Base-by-base conservation (phyloP, 2,797 vertebrate genomes). In the Bryconaethiops microstoma region DNA sequence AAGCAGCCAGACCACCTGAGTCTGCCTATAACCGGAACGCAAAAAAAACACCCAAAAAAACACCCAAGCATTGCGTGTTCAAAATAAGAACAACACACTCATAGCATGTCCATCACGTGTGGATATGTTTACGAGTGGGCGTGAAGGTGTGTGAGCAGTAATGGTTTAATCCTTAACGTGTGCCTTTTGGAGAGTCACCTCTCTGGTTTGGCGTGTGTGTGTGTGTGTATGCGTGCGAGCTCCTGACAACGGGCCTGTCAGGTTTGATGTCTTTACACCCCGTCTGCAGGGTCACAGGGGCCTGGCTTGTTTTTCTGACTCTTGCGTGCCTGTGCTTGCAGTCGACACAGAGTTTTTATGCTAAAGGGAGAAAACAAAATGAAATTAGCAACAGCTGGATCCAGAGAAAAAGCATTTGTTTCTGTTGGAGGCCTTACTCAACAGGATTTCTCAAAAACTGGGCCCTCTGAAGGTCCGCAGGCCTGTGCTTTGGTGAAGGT, bases 111-210 rank as follows among this genome's bases (percentile, higher is more conserved):
- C 5, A 42, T 63, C 64, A 59, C 50, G 19, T 64, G 60, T 52
- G 70, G n/a, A 78, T 35, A 54, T 79, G 71, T 75, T 78, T 78
- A 74, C 57, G 45, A 69, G 62, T 19, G 63, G 40, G 80, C 29
- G 70, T 82, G 81, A 73, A 79, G 25, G 67, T 62, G 83, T 50
- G 50, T 78, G 76, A 67, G 50, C 71, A 0, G 59, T 82, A 82
- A 85, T 82, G 70, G 70, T 83, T 83, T 87, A 85, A 87, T 82
- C 79, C 78, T 50, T 35, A 21, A 74, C 70, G 79, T 71, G 79
- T 83, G 77, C 68, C 83, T 76, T 78, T 52, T 72, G 67, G 55
- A 74, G 39, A 80, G 77, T 29, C 23, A 74, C 60, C 48, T n/a
- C 73, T 84, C 82, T 65, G 74, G 82, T 82, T 83, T 77, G 80